Percentiles rank a stretch among this genome's conserved stretches.
Conservation (phyloP, 2,113 vertebrate species). For the Amazona guildingii region DNA sequence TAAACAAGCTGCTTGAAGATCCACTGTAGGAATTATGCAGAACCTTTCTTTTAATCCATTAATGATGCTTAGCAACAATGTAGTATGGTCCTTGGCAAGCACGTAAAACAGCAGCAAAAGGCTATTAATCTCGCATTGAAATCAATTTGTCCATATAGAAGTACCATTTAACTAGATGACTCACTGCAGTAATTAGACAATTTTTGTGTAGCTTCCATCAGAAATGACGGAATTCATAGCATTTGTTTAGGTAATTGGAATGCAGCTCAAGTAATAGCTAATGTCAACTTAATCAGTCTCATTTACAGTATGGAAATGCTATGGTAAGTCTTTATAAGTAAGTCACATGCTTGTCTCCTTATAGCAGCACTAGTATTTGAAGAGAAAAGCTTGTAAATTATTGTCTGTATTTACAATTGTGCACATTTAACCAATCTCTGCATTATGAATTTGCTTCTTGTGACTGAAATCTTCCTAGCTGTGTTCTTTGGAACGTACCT, state of each 20-base stretch:
- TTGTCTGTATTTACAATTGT: slow-evolving; percentile 32
- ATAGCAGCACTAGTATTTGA: slow-evolving; percentile 18
- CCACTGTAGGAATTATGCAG: slow-evolving; percentile 38
- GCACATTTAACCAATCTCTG: neutral
- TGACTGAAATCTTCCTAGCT: neutral
- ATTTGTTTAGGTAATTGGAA: slow-evolving; percentile 48
- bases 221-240: slow-evolving; percentile 38
- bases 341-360: slow-evolving; percentile 1
- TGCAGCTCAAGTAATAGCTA: slow-evolving; percentile 23
- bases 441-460: slow-evolving; percentile 12
- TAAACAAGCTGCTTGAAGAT: slow-evolving; percentile 36
- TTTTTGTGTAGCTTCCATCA: slow-evolving; percentile 55
- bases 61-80: slow-evolving; percentile 58
- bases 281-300: slow-evolving; percentile 19
- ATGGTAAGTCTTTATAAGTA: neutral
- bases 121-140: slow-evolving; percentile 53
- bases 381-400: slow-evolving; percentile 54
- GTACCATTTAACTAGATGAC: slow-evolving; percentile 51
- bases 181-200: slow-evolving; percentile 25
- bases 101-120: slow-evolving; percentile 53
- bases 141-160: slow-evolving; percentile 31
- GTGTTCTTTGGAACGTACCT: neutral
- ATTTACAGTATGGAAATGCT: neutral
- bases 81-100: slow-evolving; percentile 55
- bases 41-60: slow-evolving; percentile 64